These are phyloP conservation scores for Drosophila borealis DNA, from an alignment of 2,888 invertebrate genomes.

Conservation along the genomic window DNA sequence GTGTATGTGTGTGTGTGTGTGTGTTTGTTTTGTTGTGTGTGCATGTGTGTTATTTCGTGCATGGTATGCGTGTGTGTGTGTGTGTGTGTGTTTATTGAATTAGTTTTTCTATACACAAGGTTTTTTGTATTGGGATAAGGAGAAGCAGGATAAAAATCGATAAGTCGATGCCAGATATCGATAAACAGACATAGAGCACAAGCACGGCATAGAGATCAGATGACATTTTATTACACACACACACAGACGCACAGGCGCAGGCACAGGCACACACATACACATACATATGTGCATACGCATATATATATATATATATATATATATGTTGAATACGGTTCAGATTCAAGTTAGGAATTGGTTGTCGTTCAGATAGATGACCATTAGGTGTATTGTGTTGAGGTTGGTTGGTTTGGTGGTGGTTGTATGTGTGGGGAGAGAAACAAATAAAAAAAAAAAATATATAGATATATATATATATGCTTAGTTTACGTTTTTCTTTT, in stretches of 20 bases:
- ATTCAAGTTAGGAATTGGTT: constrained; percentile 53
- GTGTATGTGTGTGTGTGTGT: constrained; percentile 17
- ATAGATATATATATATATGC: constrained; percentile 70
- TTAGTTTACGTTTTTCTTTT: constrained; percentile 58
- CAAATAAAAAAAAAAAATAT: constrained; percentile 68
- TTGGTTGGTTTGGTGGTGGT: constrained; percentile 50
- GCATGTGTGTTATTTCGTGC: constrained; percentile 35
- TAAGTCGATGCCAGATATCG: constrained; percentile 26
- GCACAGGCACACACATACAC: constrained; percentile 14
- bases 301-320: constrained; percentile 24
- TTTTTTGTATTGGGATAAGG: constrained; percentile 24
- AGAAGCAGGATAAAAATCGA: constrained; percentile 3
- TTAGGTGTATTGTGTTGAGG: constrained; percentile 56
- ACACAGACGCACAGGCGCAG: constrained; percentile 11
- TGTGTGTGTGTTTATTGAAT: constrained; percentile 52
- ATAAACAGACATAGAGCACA: constrained; percentile 21
- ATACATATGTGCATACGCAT: constrained; percentile 30
- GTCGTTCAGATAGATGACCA: constrained; percentile 61
- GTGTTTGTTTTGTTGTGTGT: too few relatives aligned
- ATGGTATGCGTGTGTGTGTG: constrained; percentile 42
- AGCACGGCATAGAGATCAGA: constrained; percentile 1
- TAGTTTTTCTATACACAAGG: constrained; percentile 72
- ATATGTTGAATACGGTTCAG: constrained; percentile 43
- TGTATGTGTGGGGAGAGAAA: constrained; percentile 77
- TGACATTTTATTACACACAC: constrained; percentile 21